Conservation (phyloP, 2,888 invertebrate genomes). For the Netelia virgata region DNA sequence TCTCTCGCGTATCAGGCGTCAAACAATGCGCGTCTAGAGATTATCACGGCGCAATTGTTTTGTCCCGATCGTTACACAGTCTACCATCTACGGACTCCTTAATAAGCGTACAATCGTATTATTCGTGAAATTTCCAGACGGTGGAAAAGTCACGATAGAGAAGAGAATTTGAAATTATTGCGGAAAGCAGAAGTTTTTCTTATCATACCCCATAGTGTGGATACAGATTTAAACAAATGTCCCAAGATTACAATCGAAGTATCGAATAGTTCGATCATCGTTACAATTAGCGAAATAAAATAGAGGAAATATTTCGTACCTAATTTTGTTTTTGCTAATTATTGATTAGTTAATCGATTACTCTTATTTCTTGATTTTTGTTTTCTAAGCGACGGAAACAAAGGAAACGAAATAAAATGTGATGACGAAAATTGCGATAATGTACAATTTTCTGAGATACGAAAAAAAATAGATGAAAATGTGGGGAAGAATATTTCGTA, state of each 20-base stretch:
- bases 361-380: no score
- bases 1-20: background rate
- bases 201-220: no score
- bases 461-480: background rate
- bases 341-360: no score
- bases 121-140: background rate
- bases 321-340: background rate
- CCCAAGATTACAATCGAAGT: no score
- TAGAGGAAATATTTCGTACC: background rate
- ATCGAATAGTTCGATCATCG: no score
- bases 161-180: background rate
- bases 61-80: constrained; percentile 3
- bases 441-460: no score
- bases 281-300: no score
- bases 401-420: no score
- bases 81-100: constrained; percentile 1
- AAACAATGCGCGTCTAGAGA: constrained; percentile 11
- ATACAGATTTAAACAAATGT: no score
- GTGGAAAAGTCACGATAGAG: background rate
- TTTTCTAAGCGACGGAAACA: no score
- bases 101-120: constrained; percentile 22
- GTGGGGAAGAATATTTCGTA: background rate
- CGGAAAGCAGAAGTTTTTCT: background rate
- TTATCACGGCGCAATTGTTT: constrained; percentile 39
- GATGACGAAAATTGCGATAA: no score